Conservation (phyloP, 2,888 invertebrate genomes). For the Ectobius pallidus region DNA sequence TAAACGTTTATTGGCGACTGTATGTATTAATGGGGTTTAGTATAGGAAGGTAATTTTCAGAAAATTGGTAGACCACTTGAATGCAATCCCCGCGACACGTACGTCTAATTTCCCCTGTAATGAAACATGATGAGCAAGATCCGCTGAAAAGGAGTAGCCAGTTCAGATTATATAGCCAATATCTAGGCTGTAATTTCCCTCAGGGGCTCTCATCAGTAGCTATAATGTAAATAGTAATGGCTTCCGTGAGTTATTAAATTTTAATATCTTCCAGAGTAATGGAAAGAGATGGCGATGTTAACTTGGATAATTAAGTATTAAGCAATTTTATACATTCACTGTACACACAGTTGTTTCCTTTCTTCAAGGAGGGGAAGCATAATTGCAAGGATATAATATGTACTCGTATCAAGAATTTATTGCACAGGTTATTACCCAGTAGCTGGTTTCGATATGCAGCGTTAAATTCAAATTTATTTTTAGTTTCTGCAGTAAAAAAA, state of each 20-base stretch:
- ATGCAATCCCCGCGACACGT: conserved; percentile 8
- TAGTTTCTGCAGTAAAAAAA: no score
- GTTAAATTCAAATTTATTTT: no score
- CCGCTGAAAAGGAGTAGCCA: background rate
- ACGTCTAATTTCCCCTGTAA: conserved; percentile 10
- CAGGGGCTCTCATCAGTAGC: background rate
- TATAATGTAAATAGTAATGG: conserved; percentile 17
- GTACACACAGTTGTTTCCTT: conserved; percentile 6
- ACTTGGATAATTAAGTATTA: background rate
- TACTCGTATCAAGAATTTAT: no score
- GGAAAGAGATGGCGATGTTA: conserved; percentile 19
- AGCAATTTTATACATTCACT: background rate
- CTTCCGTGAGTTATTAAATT: conserved; percentile 18
- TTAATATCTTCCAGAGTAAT: conserved; percentile 13
- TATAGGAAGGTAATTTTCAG: no score
- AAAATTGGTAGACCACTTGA: no score
- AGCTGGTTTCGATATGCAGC: no score
- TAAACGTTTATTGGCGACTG: no score
- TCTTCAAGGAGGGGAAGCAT: background rate
- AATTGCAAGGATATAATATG: no score
- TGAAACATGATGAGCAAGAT: conserved; percentile 12
- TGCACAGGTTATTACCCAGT: no score
- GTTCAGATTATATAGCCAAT: background rate
- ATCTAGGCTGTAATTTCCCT: background rate
- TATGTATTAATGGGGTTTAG: no score